Evolutionary conservation across 2,888 invertebrate genomes (phyloP).

Genomic region (Agrotis exclamationis): DNA sequence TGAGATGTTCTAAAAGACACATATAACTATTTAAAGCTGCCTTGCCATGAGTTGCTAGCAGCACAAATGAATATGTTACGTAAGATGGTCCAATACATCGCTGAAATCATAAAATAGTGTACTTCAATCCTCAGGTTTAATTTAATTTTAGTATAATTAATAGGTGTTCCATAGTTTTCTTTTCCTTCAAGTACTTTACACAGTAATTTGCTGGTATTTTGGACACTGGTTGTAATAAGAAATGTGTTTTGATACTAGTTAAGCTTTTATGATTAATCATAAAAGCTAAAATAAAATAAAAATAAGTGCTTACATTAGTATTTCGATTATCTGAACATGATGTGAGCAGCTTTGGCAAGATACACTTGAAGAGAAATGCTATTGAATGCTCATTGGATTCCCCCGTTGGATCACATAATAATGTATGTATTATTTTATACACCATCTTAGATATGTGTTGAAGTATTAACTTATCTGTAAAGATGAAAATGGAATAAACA

Average conservation of each 20-base stretch:
- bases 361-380: slow-evolving; percentile 81
- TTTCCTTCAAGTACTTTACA: no score
- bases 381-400: slow-evolving; percentile 77
- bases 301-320: slow-evolving; percentile 77
- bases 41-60: slow-evolving; percentile 82
- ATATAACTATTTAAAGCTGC: slow-evolving; percentile 78
- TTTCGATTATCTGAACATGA: slow-evolving; percentile 78
- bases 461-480: slow-evolving; percentile 82
- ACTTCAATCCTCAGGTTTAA: no score
- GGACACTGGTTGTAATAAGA: no score
- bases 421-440: slow-evolving; percentile 82
- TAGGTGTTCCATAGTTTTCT: no score
- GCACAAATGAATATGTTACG: slow-evolving; percentile 80
- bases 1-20: slow-evolving; percentile 83
- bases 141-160: neutral
- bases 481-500: slow-evolving; percentile 7
- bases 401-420: slow-evolving; percentile 73
- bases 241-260: no score
- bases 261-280: no score
- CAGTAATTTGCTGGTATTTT: no score
- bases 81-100: slow-evolving; percentile 83
- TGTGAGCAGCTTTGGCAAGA: slow-evolving; percentile 83
- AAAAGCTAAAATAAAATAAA: neutral
- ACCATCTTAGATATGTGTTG: slow-evolving; percentile 76
- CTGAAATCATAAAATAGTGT: slow-evolving; percentile 72